A percentile compares a stretch with the other conserved stretches of the same genome.
These are phyloP conservation scores for Nemotelus pantherinus DNA, from an alignment of 2,888 invertebrate genomes.

Conservation along the genomic window DNA sequence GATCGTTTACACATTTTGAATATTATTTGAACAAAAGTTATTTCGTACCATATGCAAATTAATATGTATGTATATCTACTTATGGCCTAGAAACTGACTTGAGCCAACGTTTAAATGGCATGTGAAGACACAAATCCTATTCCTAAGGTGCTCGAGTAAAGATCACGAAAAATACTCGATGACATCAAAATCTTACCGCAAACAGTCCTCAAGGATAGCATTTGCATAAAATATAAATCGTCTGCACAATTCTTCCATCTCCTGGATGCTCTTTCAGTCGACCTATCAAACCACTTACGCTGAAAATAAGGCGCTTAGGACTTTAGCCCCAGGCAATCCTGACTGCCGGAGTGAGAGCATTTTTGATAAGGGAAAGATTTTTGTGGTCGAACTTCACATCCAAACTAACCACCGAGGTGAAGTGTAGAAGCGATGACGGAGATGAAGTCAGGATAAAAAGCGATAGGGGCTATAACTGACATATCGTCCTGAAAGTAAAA, in stretches of 20 bases:
- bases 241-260: slow-evolving; percentile 46
- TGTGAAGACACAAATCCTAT: slow-evolving; percentile 47
- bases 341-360: not conserved
- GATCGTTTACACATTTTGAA: no score
- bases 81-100: not conserved
- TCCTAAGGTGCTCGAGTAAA: slow-evolving; percentile 46
- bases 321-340: not conserved
- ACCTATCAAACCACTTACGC: slow-evolving; percentile 25
- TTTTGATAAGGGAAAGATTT: slow-evolving; percentile 16
- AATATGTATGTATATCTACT: no score
- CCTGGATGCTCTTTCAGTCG: not conserved
- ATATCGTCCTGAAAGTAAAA: slow-evolving; percentile 32
- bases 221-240: slow-evolving; percentile 51
- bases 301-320: slow-evolving; percentile 37
- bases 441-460: slow-evolving; percentile 7
- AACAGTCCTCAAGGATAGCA: slow-evolving; percentile 47
- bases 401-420: slow-evolving; percentile 14
- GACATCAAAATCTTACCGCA: slow-evolving; percentile 50
- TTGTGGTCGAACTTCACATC: slow-evolving; percentile 19
- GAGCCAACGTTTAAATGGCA: slow-evolving; percentile 37
- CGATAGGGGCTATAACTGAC: slow-evolving; percentile 37
- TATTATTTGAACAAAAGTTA: no score
- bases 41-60: no score
- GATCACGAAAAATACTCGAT: slow-evolving; percentile 50
- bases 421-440: not conserved